Evolutionary conservation across 2,888 invertebrate species (phyloP).

Genomic region (Drosophila helvetica): DNA sequence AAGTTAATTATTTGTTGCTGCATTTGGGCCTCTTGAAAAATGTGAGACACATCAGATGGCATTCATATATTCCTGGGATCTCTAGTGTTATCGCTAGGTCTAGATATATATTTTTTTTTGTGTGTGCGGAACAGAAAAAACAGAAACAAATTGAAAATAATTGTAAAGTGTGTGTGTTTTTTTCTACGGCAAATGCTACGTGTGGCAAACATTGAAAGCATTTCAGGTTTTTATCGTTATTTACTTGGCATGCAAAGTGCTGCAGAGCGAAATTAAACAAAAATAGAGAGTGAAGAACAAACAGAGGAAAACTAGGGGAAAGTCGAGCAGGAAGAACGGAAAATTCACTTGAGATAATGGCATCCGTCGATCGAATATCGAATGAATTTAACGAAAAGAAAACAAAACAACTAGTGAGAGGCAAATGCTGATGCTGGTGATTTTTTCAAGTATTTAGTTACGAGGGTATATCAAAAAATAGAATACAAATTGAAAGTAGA

Average conservation of each 20-base stretch:
- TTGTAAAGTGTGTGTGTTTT: slow-evolving; percentile 33
- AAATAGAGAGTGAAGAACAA: slow-evolving; percentile 30
- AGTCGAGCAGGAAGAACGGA: slow-evolving; percentile 23
- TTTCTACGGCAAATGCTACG: slow-evolving; percentile 27
- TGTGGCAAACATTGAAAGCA: slow-evolving; percentile 57
- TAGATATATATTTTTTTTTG: slow-evolving; percentile 21
- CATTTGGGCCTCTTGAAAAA: slow-evolving; percentile 33
- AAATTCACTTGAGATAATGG: slow-evolving; percentile 47
- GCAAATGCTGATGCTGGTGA: slow-evolving; percentile 18
- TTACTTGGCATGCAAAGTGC: slow-evolving; percentile 70
- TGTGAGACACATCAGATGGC: slow-evolving; percentile 14
- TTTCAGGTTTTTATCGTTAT: slow-evolving; percentile 58
- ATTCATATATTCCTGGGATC: neutral
- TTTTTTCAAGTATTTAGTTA: slow-evolving; percentile 25
- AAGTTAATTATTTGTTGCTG: slow-evolving; percentile 36
- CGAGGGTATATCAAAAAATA: neutral
- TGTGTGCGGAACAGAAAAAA: slow-evolving; percentile 15
- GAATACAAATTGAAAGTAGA: slow-evolving; percentile 26
- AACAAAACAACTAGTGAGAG: slow-evolving; percentile 47
- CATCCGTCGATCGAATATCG: slow-evolving; percentile 8
- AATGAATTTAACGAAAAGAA: neutral
- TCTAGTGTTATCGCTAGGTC: slow-evolving; percentile 39
- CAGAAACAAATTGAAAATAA: slow-evolving; percentile 43
- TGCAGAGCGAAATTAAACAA: slow-evolving; percentile 26
- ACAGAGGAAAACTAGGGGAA: slow-evolving; percentile 24